Evolutionary conservation across 2,888 invertebrate genomes (phyloP).

Genomic region (Calliphora vomitoria): DNA sequence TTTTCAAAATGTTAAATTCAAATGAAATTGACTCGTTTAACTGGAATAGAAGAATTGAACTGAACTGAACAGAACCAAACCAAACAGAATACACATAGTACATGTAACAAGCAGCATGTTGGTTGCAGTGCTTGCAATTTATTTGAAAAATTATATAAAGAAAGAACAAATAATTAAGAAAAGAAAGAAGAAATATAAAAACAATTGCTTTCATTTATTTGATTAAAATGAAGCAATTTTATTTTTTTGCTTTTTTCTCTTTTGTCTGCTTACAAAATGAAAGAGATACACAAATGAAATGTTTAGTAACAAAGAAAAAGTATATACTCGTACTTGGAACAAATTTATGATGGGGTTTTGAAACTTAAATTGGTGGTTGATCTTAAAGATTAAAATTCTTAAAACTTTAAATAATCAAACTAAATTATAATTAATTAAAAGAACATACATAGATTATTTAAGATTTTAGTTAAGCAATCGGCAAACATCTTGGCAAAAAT

Average conservation of each 20-base stretch:
- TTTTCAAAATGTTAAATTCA: slow-evolving; percentile 52
- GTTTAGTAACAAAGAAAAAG: no score
- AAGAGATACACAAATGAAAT: no score
- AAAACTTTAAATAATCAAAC: no score
- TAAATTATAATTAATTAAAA: no score
- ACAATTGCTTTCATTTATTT: slow-evolving; percentile 36
- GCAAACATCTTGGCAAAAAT: no score
- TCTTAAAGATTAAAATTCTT: no score
- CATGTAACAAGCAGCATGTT: background rate
- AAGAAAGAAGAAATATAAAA: background rate
- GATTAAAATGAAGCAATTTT: slow-evolving; percentile 7
- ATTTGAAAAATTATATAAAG: background rate
- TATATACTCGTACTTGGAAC: no score
- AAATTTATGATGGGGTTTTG: no score
- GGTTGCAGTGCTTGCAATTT: slow-evolving; percentile 25
- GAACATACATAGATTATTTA: no score
- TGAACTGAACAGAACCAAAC: background rate
- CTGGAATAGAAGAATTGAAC: slow-evolving; percentile 17
- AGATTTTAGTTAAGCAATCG: no score
- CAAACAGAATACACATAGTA: background rate
- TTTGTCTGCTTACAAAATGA: background rate
- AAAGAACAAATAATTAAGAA: slow-evolving; percentile 10
- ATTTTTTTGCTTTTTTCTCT: background rate
- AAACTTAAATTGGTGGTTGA: no score
- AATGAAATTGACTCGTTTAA: slow-evolving; percentile 57